A percentile compares a stretch with the other conserved stretches of the same genome.
These are phyloP conservation scores for Turritopsis rubra DNA, from an alignment of 30 jellyfish, hydroid and myxozoan genomes.

Conservation along the genomic window DNA sequence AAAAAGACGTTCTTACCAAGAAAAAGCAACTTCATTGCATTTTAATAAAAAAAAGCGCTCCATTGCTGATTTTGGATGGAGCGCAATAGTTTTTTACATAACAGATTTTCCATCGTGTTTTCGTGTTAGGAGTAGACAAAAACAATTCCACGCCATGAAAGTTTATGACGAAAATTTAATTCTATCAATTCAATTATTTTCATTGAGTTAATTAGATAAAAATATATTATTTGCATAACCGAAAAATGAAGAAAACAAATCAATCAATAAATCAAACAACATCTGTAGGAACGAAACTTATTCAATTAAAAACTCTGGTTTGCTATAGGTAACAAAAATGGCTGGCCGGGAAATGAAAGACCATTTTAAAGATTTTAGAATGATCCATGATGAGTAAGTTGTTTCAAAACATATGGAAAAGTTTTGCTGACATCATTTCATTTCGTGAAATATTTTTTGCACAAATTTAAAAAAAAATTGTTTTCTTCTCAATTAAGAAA, in stretches of 20 bases:
- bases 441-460: too few species aligned
- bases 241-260: neutral
- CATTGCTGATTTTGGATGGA: neutral
- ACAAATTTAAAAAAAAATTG: too few species aligned
- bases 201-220: neutral
- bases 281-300: neutral
- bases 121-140: neutral
- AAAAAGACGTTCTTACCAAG: neutral
- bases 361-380: neutral
- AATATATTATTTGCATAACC: neutral
- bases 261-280: neutral
- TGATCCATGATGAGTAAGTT: too few species aligned
- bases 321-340: too few species aligned
- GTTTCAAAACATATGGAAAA: too few species aligned
- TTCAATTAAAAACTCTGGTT: too few species aligned
- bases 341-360: neutral
- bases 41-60: neutral
- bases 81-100: neutral
- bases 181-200: too few species aligned
- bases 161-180: neutral
- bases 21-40: neutral
- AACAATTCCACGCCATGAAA: neutral
- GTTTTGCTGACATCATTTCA: too few species aligned
- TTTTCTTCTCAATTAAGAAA: too few species aligned
- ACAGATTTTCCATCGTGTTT: neutral